Base-by-base conservation (phyloP, 1,140 invertebrate species). In the Protaetia brevitarsis region DNA sequence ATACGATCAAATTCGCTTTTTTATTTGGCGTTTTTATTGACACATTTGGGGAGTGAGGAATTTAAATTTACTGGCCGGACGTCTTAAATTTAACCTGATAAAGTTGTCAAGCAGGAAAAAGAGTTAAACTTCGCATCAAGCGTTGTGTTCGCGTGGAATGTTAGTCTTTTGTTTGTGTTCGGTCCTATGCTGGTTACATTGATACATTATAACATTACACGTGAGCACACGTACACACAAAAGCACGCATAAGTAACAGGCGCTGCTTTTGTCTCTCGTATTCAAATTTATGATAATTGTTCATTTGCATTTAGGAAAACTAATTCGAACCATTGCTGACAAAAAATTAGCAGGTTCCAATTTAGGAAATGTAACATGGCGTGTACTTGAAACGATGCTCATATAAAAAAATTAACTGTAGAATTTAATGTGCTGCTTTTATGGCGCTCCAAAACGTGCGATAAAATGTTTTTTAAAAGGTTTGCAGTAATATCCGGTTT, bases 21-120 rank as follows among this genome's bases (percentile, higher is more conserved):
- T 59, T 59, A 59, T 59, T 59, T 59, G 57, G 57, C 57, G 57
- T 59, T 59, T 59, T 59, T 59, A 59, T 59, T 59, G 26, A 28
- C 57, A 51, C 41, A 51, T 51, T 51, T 51, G 13, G n/a, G 41
- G 41, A 51, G 41, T 51, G 41, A 51, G 21, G 41, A 51, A 51
- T 51, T 51, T 51, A 51, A 51, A 51, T 51, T 51, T 51, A 51
- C 41, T 23, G 5, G 11, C 41, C 41, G 41, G 41, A 51, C 41
- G 41, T 51, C 41, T 51, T 51, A 51, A 51, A 51, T 51, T 51
- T 51, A 51, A 51, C 41, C 41, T 51, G 41, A 51, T 51, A 51
- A 51, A 51, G 41, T 51, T 51, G 41, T 51, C 41, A 51, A 19
- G 41, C 41, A 51, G 16, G 41, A 51, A 51, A 51, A 23, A 51